Percentiles rank a stretch among this genome's conserved stretches.
phyloP scores from a whole-genome alignment of 1,140 invertebrate genomes.

The Dendroctonus ponderosae region DNA sequence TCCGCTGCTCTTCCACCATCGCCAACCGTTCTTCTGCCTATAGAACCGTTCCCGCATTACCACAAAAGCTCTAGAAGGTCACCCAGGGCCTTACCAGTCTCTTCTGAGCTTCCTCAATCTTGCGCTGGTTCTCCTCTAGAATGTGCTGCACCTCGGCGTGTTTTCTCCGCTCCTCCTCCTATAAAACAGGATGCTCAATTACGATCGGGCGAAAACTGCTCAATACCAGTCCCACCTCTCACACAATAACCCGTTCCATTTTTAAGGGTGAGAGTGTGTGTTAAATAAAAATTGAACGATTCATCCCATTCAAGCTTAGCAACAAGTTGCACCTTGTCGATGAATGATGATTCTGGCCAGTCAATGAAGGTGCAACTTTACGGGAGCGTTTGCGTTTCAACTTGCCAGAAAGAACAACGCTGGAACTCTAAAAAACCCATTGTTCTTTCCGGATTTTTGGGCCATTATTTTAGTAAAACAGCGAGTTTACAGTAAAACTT shows the following conservation, averaged over 20 bases:
- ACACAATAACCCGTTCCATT: constrained; percentile 21
- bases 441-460: background rate
- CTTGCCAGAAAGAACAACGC: background rate
- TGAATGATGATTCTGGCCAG: no score
- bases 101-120: constrained; percentile 94
- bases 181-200: constrained; percentile 53
- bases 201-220: constrained; percentile 27
- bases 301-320: background rate
- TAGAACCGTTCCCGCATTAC: background rate
- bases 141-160: constrained; percentile 92
- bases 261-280: constrained; percentile 6
- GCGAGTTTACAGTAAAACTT: background rate
- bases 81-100: constrained; percentile 72
- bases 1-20: constrained; percentile 94
- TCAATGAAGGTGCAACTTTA: background rate
- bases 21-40: constrained; percentile 94
- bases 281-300: background rate
- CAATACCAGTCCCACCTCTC: constrained; percentile 39
- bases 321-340: background rate
- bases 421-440: background rate
- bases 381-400: background rate
- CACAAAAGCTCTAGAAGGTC: background rate
- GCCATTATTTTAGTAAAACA: background rate
- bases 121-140: constrained; percentile 96
- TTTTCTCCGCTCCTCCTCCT: constrained; percentile 95